phyloP scores from a whole-genome alignment of 2,888 invertebrate species.

The Machimus rusticus region DNA sequence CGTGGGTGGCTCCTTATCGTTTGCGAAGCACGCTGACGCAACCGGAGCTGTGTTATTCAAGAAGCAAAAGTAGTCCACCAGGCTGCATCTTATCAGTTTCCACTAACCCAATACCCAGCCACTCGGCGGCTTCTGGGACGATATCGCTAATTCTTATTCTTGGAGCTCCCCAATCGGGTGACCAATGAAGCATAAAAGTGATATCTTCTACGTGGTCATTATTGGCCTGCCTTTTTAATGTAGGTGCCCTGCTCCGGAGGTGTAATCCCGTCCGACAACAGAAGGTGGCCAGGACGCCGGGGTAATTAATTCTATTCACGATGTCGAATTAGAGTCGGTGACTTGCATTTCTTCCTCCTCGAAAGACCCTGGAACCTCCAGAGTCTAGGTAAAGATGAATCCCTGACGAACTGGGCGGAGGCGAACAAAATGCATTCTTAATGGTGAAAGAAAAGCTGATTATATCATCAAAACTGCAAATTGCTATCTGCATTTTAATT shows the following conservation, averaged over 20 bases:
- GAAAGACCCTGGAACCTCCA: background rate
- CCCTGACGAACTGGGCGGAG: slow-evolving; percentile 16
- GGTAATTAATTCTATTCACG: slow-evolving; percentile 47
- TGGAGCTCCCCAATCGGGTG: background rate
- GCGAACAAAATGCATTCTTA: slow-evolving; percentile 15
- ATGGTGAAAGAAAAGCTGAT: slow-evolving; percentile 26
- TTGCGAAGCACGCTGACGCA: background rate
- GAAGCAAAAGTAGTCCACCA: slow-evolving; percentile 1
- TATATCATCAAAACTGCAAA: slow-evolving; percentile 30
- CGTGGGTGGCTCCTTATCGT: background rate
- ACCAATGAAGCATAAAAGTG: slow-evolving; percentile 17
- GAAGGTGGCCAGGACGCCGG: background rate
- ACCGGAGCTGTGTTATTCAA: background rate
- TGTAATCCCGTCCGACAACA: background rate
- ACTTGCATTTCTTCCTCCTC: slow-evolving; percentile 44
- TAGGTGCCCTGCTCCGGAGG: background rate
- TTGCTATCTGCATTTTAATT: slow-evolving; percentile 34
- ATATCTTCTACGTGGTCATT: slow-evolving; percentile 21
- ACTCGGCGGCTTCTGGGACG: background rate
- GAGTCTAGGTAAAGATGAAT: slow-evolving; percentile 16
- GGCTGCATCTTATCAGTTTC: slow-evolving; percentile 20
- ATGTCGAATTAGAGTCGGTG: slow-evolving; percentile 44
- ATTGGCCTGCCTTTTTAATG: slow-evolving; percentile 14
- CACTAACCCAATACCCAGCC: slow-evolving; percentile 11
- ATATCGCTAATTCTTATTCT: slow-evolving; percentile 26